Evolutionary conservation across 2,113 vertebrate genomes (phyloP).

Genomic region (cat (Felis catus)): F.catus_Fca126_mat1.0 CM031419.1:4255501-4256000

Average conservation of each 20-base stretch:
- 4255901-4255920: background rate
- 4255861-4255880: background rate
- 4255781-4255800: background rate
- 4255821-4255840: background rate
- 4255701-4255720: background rate
- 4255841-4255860: background rate
- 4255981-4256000: background rate
- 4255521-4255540: background rate
- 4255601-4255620: background rate
- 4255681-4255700: background rate
- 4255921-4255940: background rate
- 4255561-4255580: accelerated
- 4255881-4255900: background rate
- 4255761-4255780: background rate
- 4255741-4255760: background rate
- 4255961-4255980: background rate
- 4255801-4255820: background rate
- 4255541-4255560: background rate
- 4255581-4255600: background rate
- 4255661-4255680: no score
- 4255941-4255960: background rate
- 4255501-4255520: accelerated
- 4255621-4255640: background rate
- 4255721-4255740: background rate
- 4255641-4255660: accelerated